Base-by-base conservation (phyloP, 2,888 invertebrate genomes). In the Pandemis corylana region DNA sequence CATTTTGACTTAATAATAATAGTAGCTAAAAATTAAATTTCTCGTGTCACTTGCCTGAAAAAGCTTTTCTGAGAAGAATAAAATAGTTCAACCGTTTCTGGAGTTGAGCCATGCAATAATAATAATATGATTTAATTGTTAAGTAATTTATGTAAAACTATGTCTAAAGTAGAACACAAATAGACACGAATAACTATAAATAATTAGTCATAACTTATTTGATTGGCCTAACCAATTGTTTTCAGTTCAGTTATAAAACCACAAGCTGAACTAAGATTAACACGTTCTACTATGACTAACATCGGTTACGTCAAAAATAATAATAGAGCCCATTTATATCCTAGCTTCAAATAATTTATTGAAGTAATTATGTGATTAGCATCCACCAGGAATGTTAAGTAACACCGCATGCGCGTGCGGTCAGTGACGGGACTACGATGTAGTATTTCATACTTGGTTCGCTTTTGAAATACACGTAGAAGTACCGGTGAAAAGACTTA, bases 321-420 rank as follows among this genome's bases (percentile, higher is more conserved):
- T 80, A 80, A 80, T 80, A 80, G 77, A 78, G 78, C 72, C 76
- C 76, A 76, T 78, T 80, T 82, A 82, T 78, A 82, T 78, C 69
- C 68, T 77, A 78, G 81, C 85, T 87, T 87, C 84, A 85, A 81
- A 86, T 90, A 89, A 91, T 91, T 90, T 90, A 91, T 90, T 88
- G 84, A 81, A 85, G 86, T 91, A 91, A 93, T 92, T 92, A 91
- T 85, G 88, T 87, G 90, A 86, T 87, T 89, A 90, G 87, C 86
- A 88, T 89, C 83, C 84, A 81, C 87, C 85, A 89, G 92, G 93
- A 93, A 93, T 93, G 90, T 93, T 93, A 92, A 93, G 93, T 92
- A 90, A 90, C 79, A 83, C 89, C 85, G 89, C 81, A 88, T 90
- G 91, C 83, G 85, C 79, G 76, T 51, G 59, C 13, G 59, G 7